Conservation (phyloP, 2,888 invertebrate genomes). For the Periphyllus acericola region DNA sequence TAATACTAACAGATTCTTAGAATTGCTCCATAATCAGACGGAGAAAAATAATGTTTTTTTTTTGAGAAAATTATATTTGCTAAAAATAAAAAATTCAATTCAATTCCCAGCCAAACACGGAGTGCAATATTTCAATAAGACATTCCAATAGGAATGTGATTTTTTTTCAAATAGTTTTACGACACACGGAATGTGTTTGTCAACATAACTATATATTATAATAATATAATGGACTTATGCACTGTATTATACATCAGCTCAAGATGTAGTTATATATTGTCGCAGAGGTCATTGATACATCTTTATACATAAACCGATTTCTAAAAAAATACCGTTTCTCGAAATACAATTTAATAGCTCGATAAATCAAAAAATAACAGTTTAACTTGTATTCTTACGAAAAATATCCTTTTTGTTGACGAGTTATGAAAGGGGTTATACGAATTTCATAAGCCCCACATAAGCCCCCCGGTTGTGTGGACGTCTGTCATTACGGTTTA, state of each 20-base stretch:
- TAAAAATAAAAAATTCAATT: slow-evolving; percentile 7
- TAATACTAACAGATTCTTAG: not conserved
- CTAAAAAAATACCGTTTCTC: not conserved
- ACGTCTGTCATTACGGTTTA: no score
- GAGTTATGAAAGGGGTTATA: no score
- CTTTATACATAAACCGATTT: not conserved
- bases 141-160: not conserved
- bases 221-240: not conserved
- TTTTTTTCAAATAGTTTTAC: slow-evolving; percentile 8
- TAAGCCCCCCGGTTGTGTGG: no score
- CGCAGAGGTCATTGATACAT: not conserved
- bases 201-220: not conserved
- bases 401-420: no score
- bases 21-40: not conserved
- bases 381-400: no score
- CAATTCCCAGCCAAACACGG: not conserved
- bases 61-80: slow-evolving; percentile 18
- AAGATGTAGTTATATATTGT: not conserved
- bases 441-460: no score
- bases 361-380: no score
- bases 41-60: not conserved
- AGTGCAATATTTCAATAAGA: slow-evolving; percentile 12
- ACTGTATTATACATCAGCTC: not conserved
- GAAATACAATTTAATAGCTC: no score
- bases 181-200: not conserved